phyloP scores from a whole-genome alignment of 2,797 vertebrate genomes.

The Zalophus californianus region DNA sequence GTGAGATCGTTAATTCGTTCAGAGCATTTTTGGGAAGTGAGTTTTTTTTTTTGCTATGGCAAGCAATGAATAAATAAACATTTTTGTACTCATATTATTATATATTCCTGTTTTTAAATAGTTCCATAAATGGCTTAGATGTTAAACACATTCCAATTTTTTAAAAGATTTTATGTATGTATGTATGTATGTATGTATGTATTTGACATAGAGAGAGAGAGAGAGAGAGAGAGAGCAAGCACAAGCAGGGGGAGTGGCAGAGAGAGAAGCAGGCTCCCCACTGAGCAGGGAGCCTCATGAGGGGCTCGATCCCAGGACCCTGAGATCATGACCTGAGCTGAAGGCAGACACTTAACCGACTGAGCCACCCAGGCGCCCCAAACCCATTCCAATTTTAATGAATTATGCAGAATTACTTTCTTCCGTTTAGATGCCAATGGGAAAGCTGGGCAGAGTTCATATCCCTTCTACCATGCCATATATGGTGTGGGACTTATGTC shows the following conservation, averaged over 20 bases:
- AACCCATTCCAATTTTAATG: no score
- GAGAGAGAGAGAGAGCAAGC: background rate
- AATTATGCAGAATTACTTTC: background rate
- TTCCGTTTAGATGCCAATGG: background rate
- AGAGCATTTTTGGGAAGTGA: background rate
- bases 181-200: background rate
- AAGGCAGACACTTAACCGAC: background rate
- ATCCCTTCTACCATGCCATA: background rate
- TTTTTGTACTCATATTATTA: background rate
- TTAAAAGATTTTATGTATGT: background rate
- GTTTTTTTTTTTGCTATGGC: background rate
- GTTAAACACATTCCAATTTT: background rate
- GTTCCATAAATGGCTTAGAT: constrained; percentile 8
- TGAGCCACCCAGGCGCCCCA: background rate
- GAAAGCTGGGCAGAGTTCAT: background rate
- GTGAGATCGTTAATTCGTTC: background rate
- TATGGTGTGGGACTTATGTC: background rate
- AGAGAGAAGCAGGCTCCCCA: background rate
- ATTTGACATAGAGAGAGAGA: background rate
- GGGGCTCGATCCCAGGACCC: background rate
- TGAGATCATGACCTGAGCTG: background rate
- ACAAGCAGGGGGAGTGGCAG: background rate
- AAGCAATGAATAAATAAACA: background rate
- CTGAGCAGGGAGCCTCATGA: background rate
- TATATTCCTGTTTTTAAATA: background rate